Evolutionary conservation across 1,140 invertebrate species (phyloP).

Genomic region (Drosophila sproati): DNA sequence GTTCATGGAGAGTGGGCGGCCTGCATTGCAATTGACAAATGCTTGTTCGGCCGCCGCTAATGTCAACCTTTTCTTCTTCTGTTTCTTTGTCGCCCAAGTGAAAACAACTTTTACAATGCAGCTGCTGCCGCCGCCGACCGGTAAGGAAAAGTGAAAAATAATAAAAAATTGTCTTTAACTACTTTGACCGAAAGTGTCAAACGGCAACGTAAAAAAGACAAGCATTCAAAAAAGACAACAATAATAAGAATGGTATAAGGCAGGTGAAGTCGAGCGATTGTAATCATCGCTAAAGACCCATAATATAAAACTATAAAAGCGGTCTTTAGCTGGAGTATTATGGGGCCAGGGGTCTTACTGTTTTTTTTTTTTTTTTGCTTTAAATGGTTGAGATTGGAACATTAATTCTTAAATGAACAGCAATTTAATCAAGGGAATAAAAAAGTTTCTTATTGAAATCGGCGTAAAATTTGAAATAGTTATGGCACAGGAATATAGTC

Average conservation of each 20-base stretch:
- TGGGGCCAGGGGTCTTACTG: background rate
- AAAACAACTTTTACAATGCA: constrained; percentile 79
- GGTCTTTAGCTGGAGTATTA: too few species aligned
- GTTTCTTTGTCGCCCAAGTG: constrained; percentile 48
- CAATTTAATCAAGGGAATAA: background rate
- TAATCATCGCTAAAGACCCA: background rate
- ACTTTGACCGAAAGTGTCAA: constrained; percentile 36
- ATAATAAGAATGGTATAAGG: too few species aligned
- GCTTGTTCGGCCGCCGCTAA: constrained; percentile 5
- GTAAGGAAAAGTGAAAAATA: constrained; percentile 64
- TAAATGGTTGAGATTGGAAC: background rate
- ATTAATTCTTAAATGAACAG: too few species aligned
- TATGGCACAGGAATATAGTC: too few species aligned
- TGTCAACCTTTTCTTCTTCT: constrained; percentile 9
- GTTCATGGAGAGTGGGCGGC: constrained; percentile 1
- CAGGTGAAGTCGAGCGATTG: background rate
- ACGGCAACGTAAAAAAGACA: constrained; percentile 8
- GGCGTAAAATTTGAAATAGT: background rate
- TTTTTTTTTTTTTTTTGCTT: background rate
- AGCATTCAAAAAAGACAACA: background rate
- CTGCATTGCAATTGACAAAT: constrained; percentile 30
- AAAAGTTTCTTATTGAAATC: background rate
- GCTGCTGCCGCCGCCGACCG: constrained; percentile 17
- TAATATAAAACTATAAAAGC: background rate
- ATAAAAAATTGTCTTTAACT: constrained; percentile 56